Conservation (phyloP, 2,113 vertebrate genomes). For the Machaerirhynchus nigripectus region DNA sequence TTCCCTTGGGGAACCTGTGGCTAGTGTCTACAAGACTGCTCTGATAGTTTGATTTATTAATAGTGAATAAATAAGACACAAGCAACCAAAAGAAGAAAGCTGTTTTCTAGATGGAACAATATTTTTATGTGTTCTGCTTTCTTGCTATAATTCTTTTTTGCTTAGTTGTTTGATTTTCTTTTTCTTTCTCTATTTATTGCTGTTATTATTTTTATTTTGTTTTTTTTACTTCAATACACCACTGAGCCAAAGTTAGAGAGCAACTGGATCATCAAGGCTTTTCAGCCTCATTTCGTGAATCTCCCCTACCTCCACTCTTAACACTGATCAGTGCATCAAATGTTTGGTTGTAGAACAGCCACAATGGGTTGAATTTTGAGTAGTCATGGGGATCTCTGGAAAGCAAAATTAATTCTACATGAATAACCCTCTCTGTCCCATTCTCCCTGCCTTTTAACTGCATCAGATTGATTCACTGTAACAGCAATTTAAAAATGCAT, state of each 20-base stretch:
- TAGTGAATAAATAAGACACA: not conserved
- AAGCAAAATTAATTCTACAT: not conserved
- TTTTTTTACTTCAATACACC: not conserved
- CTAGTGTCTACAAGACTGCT: not conserved
- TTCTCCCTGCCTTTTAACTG: not conserved
- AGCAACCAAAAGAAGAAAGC: not conserved
- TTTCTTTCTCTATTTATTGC: not conserved
- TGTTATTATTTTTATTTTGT: not conserved
- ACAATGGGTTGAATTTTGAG: not conserved
- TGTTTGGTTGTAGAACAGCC: not conserved
- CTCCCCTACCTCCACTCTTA: not conserved
- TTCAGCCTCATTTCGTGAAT: not conserved
- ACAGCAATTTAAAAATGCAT: constrained; percentile 1
- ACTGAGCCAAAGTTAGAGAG: not conserved
- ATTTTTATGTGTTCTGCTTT: not conserved
- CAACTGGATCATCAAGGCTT: not conserved
- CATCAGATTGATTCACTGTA: not conserved
- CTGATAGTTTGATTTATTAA: constrained; percentile 8
- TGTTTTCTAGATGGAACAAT: not conserved
- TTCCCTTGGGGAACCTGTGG: not conserved
- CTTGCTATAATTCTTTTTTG: not conserved
- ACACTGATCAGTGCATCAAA: not conserved
- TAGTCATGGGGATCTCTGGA: not conserved
- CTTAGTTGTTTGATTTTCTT: not conserved
- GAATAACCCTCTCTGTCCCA: not conserved